A percentile compares a stretch with the other conserved stretches of the same genome.
Conservation (phyloP, 2,888 invertebrate species). For the Sminthurinus aureus region DNA sequence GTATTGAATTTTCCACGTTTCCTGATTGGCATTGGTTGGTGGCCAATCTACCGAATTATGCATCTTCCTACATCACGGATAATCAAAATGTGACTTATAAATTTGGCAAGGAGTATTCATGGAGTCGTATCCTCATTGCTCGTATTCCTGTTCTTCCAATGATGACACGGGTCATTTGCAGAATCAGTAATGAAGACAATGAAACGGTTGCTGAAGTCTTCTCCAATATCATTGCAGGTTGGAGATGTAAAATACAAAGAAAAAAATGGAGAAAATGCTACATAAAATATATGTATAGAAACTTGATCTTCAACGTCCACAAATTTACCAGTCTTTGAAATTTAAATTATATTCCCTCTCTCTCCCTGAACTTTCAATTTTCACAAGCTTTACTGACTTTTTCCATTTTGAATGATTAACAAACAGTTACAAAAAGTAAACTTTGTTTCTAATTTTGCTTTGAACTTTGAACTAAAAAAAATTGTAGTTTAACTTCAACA, state of each 20-base stretch:
- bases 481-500: too few relatives aligned
- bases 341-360: too few relatives aligned
- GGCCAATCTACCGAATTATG: constrained; percentile 22
- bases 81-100: constrained; percentile 16
- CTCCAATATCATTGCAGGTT: constrained; percentile 63
- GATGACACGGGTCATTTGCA: constrained; percentile 63
- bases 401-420: too few relatives aligned
- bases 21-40: constrained; percentile 54
- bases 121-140: constrained; percentile 46
- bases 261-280: neutral
- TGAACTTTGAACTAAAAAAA: too few relatives aligned
- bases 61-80: neutral
- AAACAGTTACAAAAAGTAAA: too few relatives aligned
- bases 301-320: too few relatives aligned
- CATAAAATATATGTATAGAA: neutral
- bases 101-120: constrained; percentile 41
- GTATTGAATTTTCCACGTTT: constrained; percentile 63
- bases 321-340: too few relatives aligned
- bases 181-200: constrained; percentile 61
- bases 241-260: neutral
- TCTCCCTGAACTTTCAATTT: too few relatives aligned
- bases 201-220: constrained; percentile 62
- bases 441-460: too few relatives aligned
- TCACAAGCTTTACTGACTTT: too few relatives aligned
- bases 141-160: constrained; percentile 54